A percentile compares a stretch with the other conserved stretches of the same genome.
Evolutionary conservation across 2,113 vertebrate genomes (phyloP).

Genomic region (Indicator indicator): DNA sequence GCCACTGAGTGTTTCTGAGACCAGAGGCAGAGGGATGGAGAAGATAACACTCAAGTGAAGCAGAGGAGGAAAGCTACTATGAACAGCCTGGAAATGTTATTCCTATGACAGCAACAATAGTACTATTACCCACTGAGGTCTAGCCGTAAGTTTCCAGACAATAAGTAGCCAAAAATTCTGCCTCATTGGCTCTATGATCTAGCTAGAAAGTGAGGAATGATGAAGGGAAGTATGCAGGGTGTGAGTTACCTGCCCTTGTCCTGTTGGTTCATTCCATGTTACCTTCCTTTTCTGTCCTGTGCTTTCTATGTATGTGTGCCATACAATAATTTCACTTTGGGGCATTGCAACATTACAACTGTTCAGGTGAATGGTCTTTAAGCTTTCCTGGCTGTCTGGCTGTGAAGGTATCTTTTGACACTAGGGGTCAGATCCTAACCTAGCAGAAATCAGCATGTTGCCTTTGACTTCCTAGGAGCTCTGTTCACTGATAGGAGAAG

Average conservation of each 20-base stretch:
- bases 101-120: not conserved
- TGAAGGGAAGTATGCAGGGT: not conserved
- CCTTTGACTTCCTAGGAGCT: not conserved
- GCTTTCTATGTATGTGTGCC: not conserved
- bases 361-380: not conserved
- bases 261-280: not conserved
- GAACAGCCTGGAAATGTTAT: not conserved
- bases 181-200: not conserved
- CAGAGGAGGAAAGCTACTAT: not conserved
- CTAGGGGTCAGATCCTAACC: not conserved
- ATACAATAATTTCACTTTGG: not conserved
- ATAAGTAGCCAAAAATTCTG: not conserved
- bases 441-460: not conserved
- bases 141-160: not conserved
- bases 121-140: not conserved
- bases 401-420: constrained; percentile 1
- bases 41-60: not conserved
- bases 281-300: not conserved
- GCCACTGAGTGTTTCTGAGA: not conserved
- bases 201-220: not conserved
- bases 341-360: not conserved
- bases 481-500: not conserved
- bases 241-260: not conserved
- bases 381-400: not conserved
- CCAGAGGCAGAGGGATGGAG: not conserved